These are phyloP conservation scores for Diplazon laetatorius DNA, from an alignment of 2,888 invertebrate species.

Conservation along the genomic window DNA sequence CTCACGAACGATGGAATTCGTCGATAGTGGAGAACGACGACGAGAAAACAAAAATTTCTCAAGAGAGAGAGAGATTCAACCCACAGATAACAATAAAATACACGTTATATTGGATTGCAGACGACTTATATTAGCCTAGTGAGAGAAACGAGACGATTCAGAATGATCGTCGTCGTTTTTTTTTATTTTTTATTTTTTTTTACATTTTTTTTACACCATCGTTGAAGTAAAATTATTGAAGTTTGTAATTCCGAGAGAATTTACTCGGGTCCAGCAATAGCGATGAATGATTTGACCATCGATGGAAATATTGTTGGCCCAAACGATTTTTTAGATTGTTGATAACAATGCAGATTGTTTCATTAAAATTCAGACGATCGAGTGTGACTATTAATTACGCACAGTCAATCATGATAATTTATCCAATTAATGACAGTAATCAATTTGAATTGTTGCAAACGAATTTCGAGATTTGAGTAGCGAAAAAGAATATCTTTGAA, in stretches of 20 bases:
- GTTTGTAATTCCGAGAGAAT: too few relatives aligned
- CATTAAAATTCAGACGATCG: too few relatives aligned
- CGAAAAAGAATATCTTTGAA: too few relatives aligned
- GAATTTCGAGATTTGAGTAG: too few relatives aligned
- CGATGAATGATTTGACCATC: conserved; percentile 14
- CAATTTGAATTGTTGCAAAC: too few relatives aligned
- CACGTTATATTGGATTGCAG: neutral
- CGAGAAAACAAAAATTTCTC: conserved; percentile 76
- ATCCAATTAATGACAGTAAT: too few relatives aligned
- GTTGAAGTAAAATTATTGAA: conserved; percentile 1
- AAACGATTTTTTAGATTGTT: too few relatives aligned
- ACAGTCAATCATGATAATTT: too few relatives aligned
- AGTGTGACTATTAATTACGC: too few relatives aligned
- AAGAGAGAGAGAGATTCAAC: conserved; percentile 78
- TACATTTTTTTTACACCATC: too few relatives aligned
- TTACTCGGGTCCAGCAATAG: too few relatives aligned
- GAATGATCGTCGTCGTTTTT: conserved; percentile 8
- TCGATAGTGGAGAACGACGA: conserved; percentile 72
- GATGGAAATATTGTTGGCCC: conserved; percentile 9
- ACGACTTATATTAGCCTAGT: neutral
- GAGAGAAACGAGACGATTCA: neutral
- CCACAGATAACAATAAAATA: conserved; percentile 65
- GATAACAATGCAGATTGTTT: too few relatives aligned
- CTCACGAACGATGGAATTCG: conserved; percentile 77
- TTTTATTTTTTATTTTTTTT: neutral